Conservation (phyloP, 2,113 vertebrate genomes). For the Albula glossodonta region DNA sequence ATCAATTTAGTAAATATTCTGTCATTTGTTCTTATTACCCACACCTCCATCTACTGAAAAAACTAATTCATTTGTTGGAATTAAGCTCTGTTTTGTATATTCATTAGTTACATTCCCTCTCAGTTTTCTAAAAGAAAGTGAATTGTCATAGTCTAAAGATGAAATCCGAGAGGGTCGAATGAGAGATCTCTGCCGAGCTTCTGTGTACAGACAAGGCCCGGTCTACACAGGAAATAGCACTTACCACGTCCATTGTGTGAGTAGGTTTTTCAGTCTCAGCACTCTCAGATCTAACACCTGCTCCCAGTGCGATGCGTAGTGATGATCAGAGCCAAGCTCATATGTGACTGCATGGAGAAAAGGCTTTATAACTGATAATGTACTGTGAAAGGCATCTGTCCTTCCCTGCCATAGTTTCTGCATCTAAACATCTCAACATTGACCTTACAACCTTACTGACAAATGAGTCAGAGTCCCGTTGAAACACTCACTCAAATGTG, state of each 20-base stretch:
- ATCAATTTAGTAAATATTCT: too few species aligned
- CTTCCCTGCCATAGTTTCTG: neutral
- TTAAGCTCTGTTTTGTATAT: too few species aligned
- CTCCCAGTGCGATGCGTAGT: too few species aligned
- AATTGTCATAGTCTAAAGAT: neutral
- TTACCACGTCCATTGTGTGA: neutral
- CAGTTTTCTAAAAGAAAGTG: too few species aligned
- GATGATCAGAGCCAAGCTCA: neutral
- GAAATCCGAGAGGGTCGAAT: neutral
- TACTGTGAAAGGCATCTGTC: neutral
- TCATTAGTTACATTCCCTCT: too few species aligned
- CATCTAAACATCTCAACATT: neutral
- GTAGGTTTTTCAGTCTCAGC: slow-evolving; percentile 6
- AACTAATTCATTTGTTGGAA: too few species aligned
- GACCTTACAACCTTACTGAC: neutral
- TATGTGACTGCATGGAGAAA: neutral
- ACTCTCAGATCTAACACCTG: neutral
- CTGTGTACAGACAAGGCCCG: too few species aligned
- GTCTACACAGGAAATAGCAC: too few species aligned
- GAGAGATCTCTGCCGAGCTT: neutral
- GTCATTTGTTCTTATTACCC: too few species aligned
- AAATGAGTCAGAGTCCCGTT: neutral
- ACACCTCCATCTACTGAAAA: too few species aligned
- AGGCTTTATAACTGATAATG: neutral
- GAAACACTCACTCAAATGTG: neutral